A percentile compares a stretch with the other conserved stretches of the same genome.
Conservation (phyloP, 2,888 invertebrate species). For the Drosophila imparisetae region DNA sequence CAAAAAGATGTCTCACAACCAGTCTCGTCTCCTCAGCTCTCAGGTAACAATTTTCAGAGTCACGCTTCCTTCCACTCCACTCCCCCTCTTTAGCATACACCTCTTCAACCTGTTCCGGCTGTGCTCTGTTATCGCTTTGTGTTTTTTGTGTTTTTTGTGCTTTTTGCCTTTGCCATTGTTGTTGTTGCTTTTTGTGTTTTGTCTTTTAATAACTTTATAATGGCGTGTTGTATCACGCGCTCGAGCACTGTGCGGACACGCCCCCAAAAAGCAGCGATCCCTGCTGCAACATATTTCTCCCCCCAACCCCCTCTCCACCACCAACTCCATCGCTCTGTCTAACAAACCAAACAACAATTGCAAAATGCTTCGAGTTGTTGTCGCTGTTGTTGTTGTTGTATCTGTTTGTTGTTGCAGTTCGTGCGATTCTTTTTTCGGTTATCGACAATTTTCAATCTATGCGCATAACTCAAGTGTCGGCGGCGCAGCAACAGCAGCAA, state of each 20-base stretch:
- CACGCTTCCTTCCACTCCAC: background rate
- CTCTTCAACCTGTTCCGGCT: conserved; percentile 50
- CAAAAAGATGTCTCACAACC: conserved; percentile 15
- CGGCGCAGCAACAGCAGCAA: conserved; percentile 52
- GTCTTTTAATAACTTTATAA: conserved; percentile 83
- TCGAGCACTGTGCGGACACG: conserved; percentile 71
- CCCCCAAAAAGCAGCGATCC: conserved; percentile 44
- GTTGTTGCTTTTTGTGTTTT: conserved; percentile 38
- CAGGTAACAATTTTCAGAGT: conserved; percentile 12
- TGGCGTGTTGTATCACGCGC: conserved; percentile 77
- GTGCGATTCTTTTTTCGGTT: conserved; percentile 78
- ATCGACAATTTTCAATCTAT: conserved; percentile 80
- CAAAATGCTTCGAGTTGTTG: conserved; percentile 45
- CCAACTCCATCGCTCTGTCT: background rate
- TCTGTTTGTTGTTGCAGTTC: conserved; percentile 59
- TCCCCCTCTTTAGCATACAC: background rate
- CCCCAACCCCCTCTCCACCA: background rate
- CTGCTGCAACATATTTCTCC: conserved; percentile 5
- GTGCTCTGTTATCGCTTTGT: conserved; percentile 28
- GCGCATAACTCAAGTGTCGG: conserved; percentile 75
- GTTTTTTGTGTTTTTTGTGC: conserved; percentile 26
- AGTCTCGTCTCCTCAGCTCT: conserved; percentile 9
- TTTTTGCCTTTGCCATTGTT: conserved; percentile 51
- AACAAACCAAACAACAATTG: conserved; percentile 57
- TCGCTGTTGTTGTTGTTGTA: conserved; percentile 32